Percentiles rank a stretch among this genome's conserved stretches.
Conservation (phyloP, 2,888 invertebrate genomes). For the Cephus rjabovi region DNA sequence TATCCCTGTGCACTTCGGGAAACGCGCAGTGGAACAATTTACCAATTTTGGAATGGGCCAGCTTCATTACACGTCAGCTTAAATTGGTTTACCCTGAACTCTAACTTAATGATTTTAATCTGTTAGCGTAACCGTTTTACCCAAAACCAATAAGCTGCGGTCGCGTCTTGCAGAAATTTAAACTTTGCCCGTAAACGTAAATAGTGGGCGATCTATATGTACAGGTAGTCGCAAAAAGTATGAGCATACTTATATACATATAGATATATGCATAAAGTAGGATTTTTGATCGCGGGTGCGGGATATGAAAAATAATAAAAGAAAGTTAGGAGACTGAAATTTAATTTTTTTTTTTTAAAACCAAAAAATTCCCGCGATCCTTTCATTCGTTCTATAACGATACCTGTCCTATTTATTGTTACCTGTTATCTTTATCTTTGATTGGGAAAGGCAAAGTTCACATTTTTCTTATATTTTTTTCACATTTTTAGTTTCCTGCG, state of each 20-base stretch:
- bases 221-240: no score
- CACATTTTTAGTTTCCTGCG: background rate
- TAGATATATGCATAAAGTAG: background rate
- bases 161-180: background rate
- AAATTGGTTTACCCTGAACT: background rate
- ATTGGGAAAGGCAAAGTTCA: background rate
- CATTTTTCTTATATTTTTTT: background rate
- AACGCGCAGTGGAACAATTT: background rate
- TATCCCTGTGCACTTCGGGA: no score
- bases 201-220: background rate
- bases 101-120: conserved; percentile 7
- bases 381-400: background rate
- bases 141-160: background rate
- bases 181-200: background rate
- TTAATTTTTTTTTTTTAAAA: no score
- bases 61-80: conserved; percentile 1
- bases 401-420: background rate
- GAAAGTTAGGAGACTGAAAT: background rate
- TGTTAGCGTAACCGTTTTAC: background rate
- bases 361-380: background rate
- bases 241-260: background rate
- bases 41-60: background rate
- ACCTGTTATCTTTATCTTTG: background rate
- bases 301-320: background rate
- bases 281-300: background rate